Base-by-base conservation (phyloP, 2,113 vertebrate species). In the Alectura lathami region DNA sequence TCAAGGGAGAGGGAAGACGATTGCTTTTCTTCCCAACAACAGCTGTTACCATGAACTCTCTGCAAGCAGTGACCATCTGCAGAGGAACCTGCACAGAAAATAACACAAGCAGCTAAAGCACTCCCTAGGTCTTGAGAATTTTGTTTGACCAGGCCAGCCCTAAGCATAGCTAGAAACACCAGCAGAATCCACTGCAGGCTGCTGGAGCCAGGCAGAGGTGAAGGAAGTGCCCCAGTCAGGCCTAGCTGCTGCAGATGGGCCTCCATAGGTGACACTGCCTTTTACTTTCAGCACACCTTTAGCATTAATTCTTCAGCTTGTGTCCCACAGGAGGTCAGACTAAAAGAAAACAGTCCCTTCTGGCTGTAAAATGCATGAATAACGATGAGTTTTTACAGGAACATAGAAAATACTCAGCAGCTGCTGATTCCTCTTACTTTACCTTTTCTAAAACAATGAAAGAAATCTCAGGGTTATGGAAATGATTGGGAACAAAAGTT, bases 361-460 rank as follows among this genome's bases (percentile, higher is more conserved):
- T 68, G 73, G 75, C 64, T 72, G 57, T 45, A 77, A 84, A 92
- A 75, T 59, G 67, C 47, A 27, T 78, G 26, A 83, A 86, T 91
- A 81, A 83, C 3, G 15, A 67, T 53, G 75, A 81, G 54, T 1
- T 13, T 90, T 67, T 45, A 69, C 73, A 78, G 51, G 27, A 81
- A 83, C 6, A 4, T 3, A 59, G 43, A 77, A 72, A 53, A 64
- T 11, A 50, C 13, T 47, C 42, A 68, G 85, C 76, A 68, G 72
- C 64, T 96, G 72, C 40, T 75, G 64, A 36, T 86, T 81, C 59
- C 75, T 93, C 56, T 88, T 60, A 86, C 56, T 79, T 50, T 72
- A 32, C 83, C 47, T 75, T 64, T 59, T 85, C 88, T 86, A 45
- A 86, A 90, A 88, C 76, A 96, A 88, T 50, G n/a, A 68, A 86